Base-by-base conservation (phyloP, 1,140 invertebrate species). In the Araneus ventricosus region DNA sequence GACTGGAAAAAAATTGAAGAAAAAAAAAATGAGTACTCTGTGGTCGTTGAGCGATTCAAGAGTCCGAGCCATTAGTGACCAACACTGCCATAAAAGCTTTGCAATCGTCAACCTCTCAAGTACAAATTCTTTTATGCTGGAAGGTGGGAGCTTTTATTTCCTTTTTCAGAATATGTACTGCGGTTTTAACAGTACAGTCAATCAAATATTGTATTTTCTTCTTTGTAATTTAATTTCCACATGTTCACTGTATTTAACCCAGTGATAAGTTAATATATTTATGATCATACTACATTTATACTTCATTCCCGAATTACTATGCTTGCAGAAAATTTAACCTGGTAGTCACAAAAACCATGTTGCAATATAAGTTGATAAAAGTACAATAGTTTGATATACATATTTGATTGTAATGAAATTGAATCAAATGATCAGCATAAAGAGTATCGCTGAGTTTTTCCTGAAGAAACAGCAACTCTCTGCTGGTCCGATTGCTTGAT, bases 81-180 rank as follows among this genome's bases (percentile, higher is more conserved):
- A 91, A 91, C 90, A 91, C 90, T 91, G 90, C 90, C 90, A 85
- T 70, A 57, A 79, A 85, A 89, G 61, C 80, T 91, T 91, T 91
- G 90, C 80, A 67, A 91, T 85, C 82, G 80, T 61, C 61, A 70
- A 91, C 90, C 90, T 91, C 14, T 84, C 30, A 91, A 91, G 90
- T 91, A 91, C 90, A 91, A 91, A 91, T 57, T 91, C 79, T 61
- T 85, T 67, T 41, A 82, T 85, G 80, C 80, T 85, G 27, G 61
- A 52, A 67, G 37, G 39, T 67, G 67, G 80, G 34, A 85, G 59
- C 39, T 67, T 67, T 80, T 27, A 30, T 82, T 61, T 61, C 8
- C 17, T 37, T 34, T 82, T 90, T 61, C 57, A 89, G 22, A 30
- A 45, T 75, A 89, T 45, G 27, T 80, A 61, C 14, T 37, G 20